A percentile compares a stretch with the other conserved stretches of the same genome.
Conservation (phyloP, 1,140 invertebrate species). For the Orchesella cincta region DNA sequence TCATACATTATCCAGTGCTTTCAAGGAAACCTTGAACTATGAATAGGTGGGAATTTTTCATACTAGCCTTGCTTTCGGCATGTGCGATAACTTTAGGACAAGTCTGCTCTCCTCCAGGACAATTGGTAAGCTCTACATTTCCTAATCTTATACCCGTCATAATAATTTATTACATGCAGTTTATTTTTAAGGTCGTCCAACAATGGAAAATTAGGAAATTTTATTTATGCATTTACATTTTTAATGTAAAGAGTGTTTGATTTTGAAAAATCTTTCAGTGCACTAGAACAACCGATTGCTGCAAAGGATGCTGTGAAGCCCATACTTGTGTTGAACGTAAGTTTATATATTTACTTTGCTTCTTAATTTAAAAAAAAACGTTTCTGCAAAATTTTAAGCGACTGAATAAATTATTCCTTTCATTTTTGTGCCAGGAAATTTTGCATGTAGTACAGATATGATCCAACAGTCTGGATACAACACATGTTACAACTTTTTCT, state of each 20-base stretch:
- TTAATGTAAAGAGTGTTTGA: too few relatives aligned
- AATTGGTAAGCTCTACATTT: not conserved
- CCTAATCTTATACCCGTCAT: too few relatives aligned
- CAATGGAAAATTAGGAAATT: too few relatives aligned
- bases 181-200: too few relatives aligned
- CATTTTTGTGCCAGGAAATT: slow-evolving; percentile 31
- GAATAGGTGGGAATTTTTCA: too few relatives aligned
- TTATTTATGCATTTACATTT: too few relatives aligned
- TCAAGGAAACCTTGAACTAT: too few relatives aligned
- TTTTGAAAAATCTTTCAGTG: slow-evolving; percentile 38
- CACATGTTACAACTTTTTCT: slow-evolving; percentile 36
- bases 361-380: not conserved
- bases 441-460: slow-evolving; percentile 44
- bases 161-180: too few relatives aligned
- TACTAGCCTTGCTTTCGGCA: too few relatives aligned
- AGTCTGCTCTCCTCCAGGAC: slow-evolving; percentile 29
- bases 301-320: slow-evolving; percentile 44
- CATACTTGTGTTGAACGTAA: slow-evolving; percentile 46
- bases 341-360: not conserved
- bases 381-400: not conserved
- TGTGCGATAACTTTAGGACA: too few relatives aligned
- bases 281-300: slow-evolving; percentile 40
- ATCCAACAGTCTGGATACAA: slow-evolving; percentile 29
- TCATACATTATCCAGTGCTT: too few relatives aligned
- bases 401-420: not conserved